Evolutionary conservation across 2,113 vertebrate genomes (phyloP).

Genomic region (Pterophyllum scalare): DNA sequence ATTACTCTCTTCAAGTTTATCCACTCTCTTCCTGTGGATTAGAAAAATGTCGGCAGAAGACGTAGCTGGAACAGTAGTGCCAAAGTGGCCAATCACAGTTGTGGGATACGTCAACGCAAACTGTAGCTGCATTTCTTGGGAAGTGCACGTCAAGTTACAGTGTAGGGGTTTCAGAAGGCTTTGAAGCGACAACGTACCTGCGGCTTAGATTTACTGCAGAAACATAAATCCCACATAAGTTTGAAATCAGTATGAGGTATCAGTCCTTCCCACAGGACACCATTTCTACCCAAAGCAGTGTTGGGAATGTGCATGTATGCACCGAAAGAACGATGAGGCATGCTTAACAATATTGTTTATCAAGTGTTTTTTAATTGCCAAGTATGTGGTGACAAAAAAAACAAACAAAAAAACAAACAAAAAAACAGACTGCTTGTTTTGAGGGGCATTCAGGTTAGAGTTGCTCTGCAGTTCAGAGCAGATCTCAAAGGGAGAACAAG

Average conservation of each 20-base stretch:
- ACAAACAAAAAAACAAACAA: not conserved
- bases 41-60: not conserved
- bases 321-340: not conserved
- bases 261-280: not conserved
- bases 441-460: not conserved
- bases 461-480: not conserved
- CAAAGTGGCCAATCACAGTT: not conserved
- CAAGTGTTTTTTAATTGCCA: no score
- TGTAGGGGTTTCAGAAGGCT: fast-evolving
- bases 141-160: not conserved
- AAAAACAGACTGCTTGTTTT: not conserved
- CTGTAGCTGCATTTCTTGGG: not conserved
- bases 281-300: not conserved
- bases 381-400: not conserved
- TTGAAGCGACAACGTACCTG: no score
- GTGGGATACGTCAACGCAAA: fast-evolving
- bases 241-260: not conserved
- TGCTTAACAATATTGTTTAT: not conserved
- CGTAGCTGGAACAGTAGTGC: no score
- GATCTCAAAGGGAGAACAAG: not conserved
- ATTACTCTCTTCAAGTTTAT: not conserved
- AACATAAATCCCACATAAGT: no score
- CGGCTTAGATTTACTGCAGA: not conserved
- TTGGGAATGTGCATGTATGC: not conserved
- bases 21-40: not conserved